phyloP scores from a whole-genome alignment of 1,140 invertebrate species.

The Drosophila lacertosa region DNA sequence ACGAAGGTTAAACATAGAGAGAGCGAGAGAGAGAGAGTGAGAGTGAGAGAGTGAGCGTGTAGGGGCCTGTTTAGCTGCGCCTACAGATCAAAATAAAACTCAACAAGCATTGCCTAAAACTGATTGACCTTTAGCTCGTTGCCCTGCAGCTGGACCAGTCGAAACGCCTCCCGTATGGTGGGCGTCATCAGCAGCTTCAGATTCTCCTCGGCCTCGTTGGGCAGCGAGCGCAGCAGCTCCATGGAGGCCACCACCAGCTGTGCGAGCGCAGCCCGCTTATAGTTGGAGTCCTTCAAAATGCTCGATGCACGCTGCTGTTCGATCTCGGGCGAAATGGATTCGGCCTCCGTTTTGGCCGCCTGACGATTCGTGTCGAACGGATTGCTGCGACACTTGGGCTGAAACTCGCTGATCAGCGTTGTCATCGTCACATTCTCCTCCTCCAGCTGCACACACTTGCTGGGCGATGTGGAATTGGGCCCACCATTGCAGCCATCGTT shows the following conservation, averaged over 20 bases:
- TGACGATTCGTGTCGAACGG: conserved; percentile 85
- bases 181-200: conserved; percentile 81
- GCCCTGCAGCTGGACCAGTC: conserved; percentile 82
- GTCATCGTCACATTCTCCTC: conserved; percentile 84
- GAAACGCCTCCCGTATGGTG: conserved; percentile 82
- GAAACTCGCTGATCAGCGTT: conserved; percentile 84
- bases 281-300: conserved; percentile 88
- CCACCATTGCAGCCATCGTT: conserved; percentile 31
- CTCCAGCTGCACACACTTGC: conserved; percentile 71
- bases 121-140: conserved; percentile 83
- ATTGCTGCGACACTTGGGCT: conserved; percentile 85
- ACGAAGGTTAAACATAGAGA: background rate
- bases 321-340: conserved; percentile 88
- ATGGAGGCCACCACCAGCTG: conserved; percentile 83
- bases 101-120: conserved; percentile 84
- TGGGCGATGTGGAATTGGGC: conserved; percentile 61
- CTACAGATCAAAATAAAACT: conserved; percentile 84
- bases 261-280: conserved; percentile 77
- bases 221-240: conserved; percentile 77
- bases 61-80: conserved; percentile 60
- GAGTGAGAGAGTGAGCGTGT: conserved; percentile 40
- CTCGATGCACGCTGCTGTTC: conserved; percentile 90
- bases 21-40: conserved; percentile 17
- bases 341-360: conserved; percentile 85
- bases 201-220: conserved; percentile 79